phyloP scores from a whole-genome alignment of 2,113 vertebrate species.

The Pithys albifrons region DNA sequence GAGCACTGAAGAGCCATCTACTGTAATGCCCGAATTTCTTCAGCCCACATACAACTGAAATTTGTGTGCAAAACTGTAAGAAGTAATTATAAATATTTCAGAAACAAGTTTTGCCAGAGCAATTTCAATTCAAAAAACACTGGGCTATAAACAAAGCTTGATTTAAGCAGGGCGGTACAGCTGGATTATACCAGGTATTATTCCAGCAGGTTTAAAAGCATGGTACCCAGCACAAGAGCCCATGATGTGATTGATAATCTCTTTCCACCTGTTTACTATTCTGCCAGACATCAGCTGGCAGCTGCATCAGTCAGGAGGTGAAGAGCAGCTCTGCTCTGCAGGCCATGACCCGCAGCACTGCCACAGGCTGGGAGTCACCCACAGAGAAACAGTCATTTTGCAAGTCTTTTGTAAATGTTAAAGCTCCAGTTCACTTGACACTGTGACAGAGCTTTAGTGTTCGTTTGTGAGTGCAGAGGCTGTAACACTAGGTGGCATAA shows the following conservation, averaged over 20 bases:
- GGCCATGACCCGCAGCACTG: not conserved
- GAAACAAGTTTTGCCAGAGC: not conserved
- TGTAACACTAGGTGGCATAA: not conserved
- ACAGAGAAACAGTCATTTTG: not conserved
- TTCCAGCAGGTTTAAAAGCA: not conserved
- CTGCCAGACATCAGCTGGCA: not conserved
- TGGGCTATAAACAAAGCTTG: not conserved
- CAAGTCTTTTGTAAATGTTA: not conserved
- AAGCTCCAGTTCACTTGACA: not conserved
- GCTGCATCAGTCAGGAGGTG: not conserved
- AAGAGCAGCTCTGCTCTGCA: not conserved
- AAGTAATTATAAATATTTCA: not conserved
- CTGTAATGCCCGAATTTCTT: not conserved
- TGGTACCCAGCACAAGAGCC: not conserved
- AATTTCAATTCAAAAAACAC: not conserved
- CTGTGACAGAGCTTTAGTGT: not conserved
- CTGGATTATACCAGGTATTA: not conserved
- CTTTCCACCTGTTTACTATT: not conserved
- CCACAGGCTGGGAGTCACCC: not conserved
- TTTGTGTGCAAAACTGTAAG: not conserved
- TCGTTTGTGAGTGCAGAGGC: not conserved
- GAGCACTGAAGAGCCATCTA: not conserved
- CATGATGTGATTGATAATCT: fast-evolving
- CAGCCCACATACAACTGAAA: not conserved
- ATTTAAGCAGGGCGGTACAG: not conserved